Percentiles rank a stretch among this genome's conserved stretches.
Evolutionary conservation across 2,797 vertebrate genomes (phyloP).

Genomic region (Lithobates sylvaticus): DNA sequence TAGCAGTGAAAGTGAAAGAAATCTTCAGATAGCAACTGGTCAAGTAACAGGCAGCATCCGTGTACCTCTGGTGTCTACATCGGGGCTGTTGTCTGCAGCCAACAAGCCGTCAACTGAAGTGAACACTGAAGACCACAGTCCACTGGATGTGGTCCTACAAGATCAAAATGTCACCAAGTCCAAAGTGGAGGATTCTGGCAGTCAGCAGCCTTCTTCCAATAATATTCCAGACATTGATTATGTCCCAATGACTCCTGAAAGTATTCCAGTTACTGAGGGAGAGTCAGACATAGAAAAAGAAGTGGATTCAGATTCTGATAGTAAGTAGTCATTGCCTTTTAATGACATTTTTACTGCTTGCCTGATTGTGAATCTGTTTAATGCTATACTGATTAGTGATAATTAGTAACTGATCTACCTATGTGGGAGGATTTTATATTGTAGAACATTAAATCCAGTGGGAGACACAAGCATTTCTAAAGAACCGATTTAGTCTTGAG

Average conservation of each 20-base stretch:
- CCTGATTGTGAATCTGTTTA: not conserved
- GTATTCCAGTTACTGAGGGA: not conserved
- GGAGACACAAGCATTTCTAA: too few species aligned
- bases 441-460: too few species aligned
- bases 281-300: not conserved
- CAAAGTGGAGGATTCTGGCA: not conserved
- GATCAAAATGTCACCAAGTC: not conserved
- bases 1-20: not conserved
- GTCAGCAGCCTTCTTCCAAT: not conserved
- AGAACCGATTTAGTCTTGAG: too few species aligned
- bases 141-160: not conserved
- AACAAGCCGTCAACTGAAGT: too few species aligned
- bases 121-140: not conserved
- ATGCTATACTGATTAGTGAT: too few species aligned
- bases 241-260: slow-evolving; percentile 36
- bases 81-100: not conserved
- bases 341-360: not conserved
- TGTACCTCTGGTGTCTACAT: not conserved
- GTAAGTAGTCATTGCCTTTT: not conserved
- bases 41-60: not conserved
- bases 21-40: not conserved
- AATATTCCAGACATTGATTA: slow-evolving; percentile 1
- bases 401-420: too few species aligned
- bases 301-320: slow-evolving; percentile 40
- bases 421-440: too few species aligned